phyloP scores from a whole-genome alignment of 2,888 invertebrate genomes.

The Orchesellides sinensis region DNA sequence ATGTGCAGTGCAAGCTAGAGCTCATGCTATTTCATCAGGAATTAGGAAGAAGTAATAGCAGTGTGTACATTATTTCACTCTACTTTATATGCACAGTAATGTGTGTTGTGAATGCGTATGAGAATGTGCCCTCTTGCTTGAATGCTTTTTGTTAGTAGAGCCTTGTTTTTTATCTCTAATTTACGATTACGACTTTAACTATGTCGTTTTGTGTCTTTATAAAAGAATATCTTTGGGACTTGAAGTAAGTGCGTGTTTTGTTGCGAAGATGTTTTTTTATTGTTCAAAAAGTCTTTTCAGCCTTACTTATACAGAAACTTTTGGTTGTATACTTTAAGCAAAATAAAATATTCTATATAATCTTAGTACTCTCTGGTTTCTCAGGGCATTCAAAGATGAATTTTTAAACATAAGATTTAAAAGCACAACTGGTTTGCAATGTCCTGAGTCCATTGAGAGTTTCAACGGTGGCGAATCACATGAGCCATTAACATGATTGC shows the following conservation, averaged over 20 bases:
- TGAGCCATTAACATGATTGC: conserved; percentile 53
- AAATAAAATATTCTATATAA: conserved; percentile 16
- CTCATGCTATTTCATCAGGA: conserved; percentile 62
- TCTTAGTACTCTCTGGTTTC: not conserved
- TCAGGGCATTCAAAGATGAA: conserved; percentile 23
- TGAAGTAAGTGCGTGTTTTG: conserved; percentile 56
- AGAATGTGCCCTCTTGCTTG: conserved; percentile 33
- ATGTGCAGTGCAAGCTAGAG: conserved; percentile 41
- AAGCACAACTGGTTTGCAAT: conserved; percentile 53
- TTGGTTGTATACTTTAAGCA: conserved; percentile 43
- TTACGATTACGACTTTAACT: conserved; percentile 73
- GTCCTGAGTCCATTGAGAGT: conserved; percentile 47
- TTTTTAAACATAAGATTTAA: conserved; percentile 44
- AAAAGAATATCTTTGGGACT: conserved; percentile 56
- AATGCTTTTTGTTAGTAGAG: conserved; percentile 51
- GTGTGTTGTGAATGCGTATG: not conserved
- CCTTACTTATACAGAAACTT: conserved; percentile 35
- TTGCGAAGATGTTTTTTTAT: conserved; percentile 61
- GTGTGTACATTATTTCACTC: conserved; percentile 6
- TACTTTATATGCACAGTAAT: not conserved
- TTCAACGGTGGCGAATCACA: conserved; percentile 52
- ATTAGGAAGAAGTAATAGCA: conserved; percentile 34
- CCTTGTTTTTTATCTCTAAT: conserved; percentile 69
- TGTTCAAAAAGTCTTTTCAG: conserved; percentile 42
- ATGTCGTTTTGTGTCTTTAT: conserved; percentile 72